Conservation (phyloP, 2,113 vertebrate species). For the Apteryx mantelli region DNA sequence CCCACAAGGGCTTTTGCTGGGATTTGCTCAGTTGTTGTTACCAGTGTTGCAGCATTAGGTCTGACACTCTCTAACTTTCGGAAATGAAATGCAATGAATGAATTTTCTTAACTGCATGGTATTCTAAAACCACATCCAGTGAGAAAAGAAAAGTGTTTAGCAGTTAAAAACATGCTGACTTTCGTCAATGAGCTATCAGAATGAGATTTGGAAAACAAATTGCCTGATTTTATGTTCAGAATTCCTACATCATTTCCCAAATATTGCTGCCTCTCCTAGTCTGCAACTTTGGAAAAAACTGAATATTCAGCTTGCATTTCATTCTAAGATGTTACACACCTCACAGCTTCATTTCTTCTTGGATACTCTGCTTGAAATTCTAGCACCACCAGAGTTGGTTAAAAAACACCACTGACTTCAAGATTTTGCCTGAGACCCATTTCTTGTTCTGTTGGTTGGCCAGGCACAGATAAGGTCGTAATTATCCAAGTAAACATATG, state of each 20-base stretch:
- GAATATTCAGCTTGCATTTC: not conserved
- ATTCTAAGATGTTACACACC: not conserved
- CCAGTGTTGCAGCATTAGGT: rapidly evolving
- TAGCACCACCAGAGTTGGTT: not conserved
- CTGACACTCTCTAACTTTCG: rapidly evolving
- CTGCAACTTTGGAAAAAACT: not conserved
- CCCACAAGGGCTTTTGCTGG: not conserved
- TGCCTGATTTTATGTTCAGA: not conserved
- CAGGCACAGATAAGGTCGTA: not conserved
- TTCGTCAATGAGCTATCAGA: not conserved
- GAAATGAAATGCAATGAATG: not conserved
- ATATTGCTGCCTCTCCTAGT: not conserved
- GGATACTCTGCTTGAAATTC: not conserved
- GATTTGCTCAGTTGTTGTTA: not conserved
- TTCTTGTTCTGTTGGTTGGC: not conserved
- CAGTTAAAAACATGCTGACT: not conserved
- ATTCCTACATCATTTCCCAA: not conserved
- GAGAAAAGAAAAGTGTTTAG: not conserved
- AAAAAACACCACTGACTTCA: not conserved
- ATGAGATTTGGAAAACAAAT: not conserved
- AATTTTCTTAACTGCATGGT: not conserved
- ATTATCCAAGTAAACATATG: not conserved
- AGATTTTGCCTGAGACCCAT: not conserved
- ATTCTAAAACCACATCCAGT: not conserved
- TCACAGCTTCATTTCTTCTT: not conserved